Percentiles rank a stretch among this genome's conserved stretches.
Evolutionary conservation across 2,113 vertebrate genomes (phyloP).

Genomic region (Lota lota): DNA sequence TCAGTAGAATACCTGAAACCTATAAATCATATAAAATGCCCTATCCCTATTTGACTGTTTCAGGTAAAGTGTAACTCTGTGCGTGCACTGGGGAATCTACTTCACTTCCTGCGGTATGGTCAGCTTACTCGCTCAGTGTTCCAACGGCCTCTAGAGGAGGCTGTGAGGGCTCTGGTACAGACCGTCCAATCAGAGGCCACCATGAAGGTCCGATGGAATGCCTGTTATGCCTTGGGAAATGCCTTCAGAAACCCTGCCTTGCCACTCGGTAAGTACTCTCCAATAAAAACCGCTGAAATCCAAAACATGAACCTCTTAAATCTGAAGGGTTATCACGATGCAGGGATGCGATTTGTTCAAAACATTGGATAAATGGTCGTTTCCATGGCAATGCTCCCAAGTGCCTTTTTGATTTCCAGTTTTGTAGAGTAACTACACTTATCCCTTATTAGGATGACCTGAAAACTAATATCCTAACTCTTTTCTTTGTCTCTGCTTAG

Average conservation of each 20-base stretch:
- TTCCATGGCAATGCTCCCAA: no score
- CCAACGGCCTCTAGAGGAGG: conserved; percentile 80
- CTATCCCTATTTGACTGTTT: not conserved
- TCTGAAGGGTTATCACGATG: no score
- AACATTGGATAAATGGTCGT: no score
- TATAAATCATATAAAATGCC: not conserved
- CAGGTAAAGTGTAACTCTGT: conserved; percentile 94
- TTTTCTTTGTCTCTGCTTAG: conserved; percentile 55
- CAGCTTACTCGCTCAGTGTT: conserved; percentile 84
- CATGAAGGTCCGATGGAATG: conserved; percentile 98
- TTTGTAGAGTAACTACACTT: no score
- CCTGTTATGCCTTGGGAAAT: conserved; percentile 93
- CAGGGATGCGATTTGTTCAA: no score
- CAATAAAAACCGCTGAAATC: no score
- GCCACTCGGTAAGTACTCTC: conserved; percentile 76
- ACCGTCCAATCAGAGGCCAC: conserved; percentile 85
- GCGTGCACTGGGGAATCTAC: conserved; percentile 91
- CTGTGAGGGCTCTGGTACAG: conserved; percentile 83
- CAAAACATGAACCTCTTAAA: no score
- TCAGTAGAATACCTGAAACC: not conserved
- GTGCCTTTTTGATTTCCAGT: no score
- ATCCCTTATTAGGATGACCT: no score
- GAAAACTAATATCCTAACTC: no score
- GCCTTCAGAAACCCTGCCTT: conserved; percentile 90
- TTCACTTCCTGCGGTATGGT: conserved; percentile 85